Percentiles rank a stretch among this genome's conserved stretches.
These are phyloP conservation scores for Calidris pugnax DNA, from an alignment of 2,113 vertebrate genomes.

Conservation along the genomic window DNA sequence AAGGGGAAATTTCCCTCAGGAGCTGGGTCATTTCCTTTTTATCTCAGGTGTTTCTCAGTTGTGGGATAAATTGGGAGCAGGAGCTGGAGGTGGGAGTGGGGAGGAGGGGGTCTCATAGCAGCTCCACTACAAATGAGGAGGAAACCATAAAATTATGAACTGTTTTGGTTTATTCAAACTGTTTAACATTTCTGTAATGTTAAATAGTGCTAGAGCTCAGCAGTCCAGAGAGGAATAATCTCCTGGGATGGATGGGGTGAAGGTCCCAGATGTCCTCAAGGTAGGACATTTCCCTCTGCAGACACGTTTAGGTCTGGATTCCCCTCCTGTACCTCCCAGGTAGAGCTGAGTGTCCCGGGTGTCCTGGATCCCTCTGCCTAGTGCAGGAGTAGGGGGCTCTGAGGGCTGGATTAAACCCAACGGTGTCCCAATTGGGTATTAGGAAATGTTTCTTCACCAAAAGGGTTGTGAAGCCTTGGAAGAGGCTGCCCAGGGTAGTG, in stretches of 20 bases:
- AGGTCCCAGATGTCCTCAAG: neutral
- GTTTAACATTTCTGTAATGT: accelerated
- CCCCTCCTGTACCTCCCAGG: neutral
- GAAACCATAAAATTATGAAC: neutral
- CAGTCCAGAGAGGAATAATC: neutral
- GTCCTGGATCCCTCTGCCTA: neutral
- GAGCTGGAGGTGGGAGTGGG: neutral
- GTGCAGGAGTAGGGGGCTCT: neutral
- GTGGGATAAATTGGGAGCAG: neutral
- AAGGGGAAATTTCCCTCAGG: neutral
- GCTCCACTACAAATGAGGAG: neutral
- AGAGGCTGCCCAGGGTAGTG: neutral
- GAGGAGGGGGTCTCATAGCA: neutral
- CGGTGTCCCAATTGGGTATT: neutral
- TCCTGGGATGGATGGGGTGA: neutral
- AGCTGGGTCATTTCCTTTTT: neutral
- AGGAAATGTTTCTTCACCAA: neutral
- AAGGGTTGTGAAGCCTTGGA: neutral
- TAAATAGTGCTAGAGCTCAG: neutral
- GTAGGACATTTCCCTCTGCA: neutral
- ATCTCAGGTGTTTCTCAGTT: neutral
- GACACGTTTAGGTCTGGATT: neutral
- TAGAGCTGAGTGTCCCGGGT: neutral
- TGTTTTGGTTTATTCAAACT: neutral
- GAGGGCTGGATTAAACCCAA: neutral